Evolutionary conservation across 2,888 invertebrate genomes (phyloP).

Genomic region (Cybosia mesomella): DNA sequence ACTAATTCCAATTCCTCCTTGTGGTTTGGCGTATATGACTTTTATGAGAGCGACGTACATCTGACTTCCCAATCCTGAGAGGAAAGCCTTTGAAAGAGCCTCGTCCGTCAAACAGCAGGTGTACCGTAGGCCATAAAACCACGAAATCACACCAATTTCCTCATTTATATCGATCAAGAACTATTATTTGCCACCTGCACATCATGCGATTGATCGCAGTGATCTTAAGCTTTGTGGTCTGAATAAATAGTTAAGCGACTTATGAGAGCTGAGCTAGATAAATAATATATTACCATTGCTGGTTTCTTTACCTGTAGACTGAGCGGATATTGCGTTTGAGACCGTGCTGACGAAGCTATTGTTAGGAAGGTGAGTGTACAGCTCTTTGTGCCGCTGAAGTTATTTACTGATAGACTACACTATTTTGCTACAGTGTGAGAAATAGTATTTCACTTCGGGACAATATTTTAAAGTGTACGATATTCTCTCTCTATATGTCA

Average conservation of each 20-base stretch:
- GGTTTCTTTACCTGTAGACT: background rate
- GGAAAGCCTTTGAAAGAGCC: too few relatives aligned
- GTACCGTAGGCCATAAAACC: too few relatives aligned
- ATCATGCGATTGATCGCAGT: background rate
- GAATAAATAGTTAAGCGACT: too few relatives aligned
- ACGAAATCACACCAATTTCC: too few relatives aligned
- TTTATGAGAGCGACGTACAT: too few relatives aligned
- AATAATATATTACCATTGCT: too few relatives aligned
- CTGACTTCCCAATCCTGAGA: too few relatives aligned
- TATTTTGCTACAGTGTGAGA: background rate
- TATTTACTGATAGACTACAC: background rate
- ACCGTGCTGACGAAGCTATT: background rate
- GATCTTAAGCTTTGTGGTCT: background rate
- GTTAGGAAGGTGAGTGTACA: background rate
- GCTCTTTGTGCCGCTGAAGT: background rate
- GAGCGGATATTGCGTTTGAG: background rate
- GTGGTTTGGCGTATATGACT: too few relatives aligned
- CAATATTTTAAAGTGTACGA: background rate
- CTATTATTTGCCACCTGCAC: background rate
- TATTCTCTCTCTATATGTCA: background rate
- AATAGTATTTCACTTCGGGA: background rate
- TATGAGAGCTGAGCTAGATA: too few relatives aligned
- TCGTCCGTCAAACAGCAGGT: too few relatives aligned
- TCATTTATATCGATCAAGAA: too few relatives aligned
- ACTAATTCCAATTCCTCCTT: too few relatives aligned